Evolutionary conservation across 2,888 invertebrate species (phyloP), one percentile per base, ranked within the genome.

Genomic region (Tenthredo mesomela): DNA sequence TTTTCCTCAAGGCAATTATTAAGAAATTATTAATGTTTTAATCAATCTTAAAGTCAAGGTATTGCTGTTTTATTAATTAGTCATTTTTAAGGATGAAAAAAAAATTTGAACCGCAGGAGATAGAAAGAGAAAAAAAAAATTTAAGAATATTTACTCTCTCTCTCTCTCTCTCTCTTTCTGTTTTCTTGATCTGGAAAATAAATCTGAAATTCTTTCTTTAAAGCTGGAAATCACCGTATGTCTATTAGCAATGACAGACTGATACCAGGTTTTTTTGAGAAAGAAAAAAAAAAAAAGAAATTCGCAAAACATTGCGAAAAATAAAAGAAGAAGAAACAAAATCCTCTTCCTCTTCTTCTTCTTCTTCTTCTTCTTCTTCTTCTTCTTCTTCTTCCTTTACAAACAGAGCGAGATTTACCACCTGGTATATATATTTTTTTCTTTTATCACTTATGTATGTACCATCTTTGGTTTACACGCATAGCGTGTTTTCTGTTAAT

Each of bases 401-500:
- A 61, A 61, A 21, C 21, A 61, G 9, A 21, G 25, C 21, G 21
- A 61, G 21, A 61, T 61, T 61, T 21, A 12, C 12, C 25, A 61
- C 61, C 25, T 61, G 25, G 25, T 21, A 12, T 25, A 25, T 25
- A 25, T 61, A 9, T 61, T 61, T 61, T 61, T 12, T 61, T 25
- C 9, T 25, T 61, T 61, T 12, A 61, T 61, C 61, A 25, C 12
- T 61, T 25, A 25, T 25, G 12, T 54, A 54, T 33, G 2, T 29
- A 29, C 50, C 9, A 10, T 61, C 3, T 61, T 61, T 61, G 21
- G 25, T 61, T 61, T 25, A 61, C 61, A 61, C 61, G 61, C 61
- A 61, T 10, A 61, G 61, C 61, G 61, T 61, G 61, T 25, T 61
- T 61, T 10, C 61, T 61, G 25, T 61, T 61, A 61, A 61, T 61